A percentile compares a stretch with the other conserved stretches of the same genome.
Conservation (phyloP, 2,797 vertebrate species). For the Cyclura pinguis region DNA sequence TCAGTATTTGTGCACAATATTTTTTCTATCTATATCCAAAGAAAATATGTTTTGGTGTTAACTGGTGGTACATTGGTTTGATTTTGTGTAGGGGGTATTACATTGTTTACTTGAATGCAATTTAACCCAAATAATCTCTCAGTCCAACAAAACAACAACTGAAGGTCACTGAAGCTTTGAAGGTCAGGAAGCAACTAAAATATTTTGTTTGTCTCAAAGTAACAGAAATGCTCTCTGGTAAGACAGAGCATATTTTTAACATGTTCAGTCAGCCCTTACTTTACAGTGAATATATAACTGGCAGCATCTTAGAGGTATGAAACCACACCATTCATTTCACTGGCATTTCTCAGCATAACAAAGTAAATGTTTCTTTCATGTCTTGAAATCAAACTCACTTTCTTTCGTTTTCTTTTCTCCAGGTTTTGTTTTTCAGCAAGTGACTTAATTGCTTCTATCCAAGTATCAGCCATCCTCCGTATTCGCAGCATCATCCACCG, state of each 20-base stretch:
- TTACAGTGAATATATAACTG: background rate
- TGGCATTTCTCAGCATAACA: background rate
- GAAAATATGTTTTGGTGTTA: background rate
- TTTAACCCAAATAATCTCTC: background rate
- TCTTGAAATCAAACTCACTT: slow-evolving; percentile 79
- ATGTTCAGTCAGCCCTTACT: background rate
- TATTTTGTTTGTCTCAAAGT: too few species aligned
- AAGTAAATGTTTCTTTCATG: background rate
- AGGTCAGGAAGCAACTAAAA: too few species aligned
- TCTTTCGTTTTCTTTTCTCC: slow-evolving; percentile 89
- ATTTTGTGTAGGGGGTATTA: background rate
- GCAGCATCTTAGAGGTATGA: background rate
- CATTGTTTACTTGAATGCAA: background rate
- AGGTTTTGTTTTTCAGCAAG: slow-evolving; percentile 94
- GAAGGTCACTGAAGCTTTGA: too few species aligned
- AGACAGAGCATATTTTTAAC: background rate
- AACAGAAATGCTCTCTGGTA: too few species aligned
- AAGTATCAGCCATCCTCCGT: slow-evolving; percentile 94
- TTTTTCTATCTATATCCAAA: background rate
- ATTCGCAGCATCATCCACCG: slow-evolving; percentile 98
- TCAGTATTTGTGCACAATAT: background rate
- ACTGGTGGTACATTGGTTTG: too few species aligned
- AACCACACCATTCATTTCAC: background rate
- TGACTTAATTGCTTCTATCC: slow-evolving; percentile 92
- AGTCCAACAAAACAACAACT: background rate